Conservation (phyloP, 2,113 vertebrate genomes). For the Symphodus melops region DNA sequence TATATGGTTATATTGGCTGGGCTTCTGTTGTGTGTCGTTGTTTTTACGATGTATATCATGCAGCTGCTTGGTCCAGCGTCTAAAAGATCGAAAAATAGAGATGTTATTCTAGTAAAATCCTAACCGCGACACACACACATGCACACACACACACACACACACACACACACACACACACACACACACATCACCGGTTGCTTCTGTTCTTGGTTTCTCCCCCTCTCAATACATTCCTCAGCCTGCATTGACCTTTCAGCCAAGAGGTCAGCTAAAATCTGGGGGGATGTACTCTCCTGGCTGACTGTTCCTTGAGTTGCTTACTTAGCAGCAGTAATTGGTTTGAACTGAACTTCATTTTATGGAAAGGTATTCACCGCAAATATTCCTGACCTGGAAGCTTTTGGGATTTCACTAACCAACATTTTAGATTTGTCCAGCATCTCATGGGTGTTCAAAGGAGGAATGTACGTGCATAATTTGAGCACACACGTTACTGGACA, state of each 20-base stretch:
- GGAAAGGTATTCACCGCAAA: constrained; percentile 50
- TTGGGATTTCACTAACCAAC: constrained; percentile 36
- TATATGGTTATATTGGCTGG: constrained; percentile 58
- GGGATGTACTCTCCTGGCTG: constrained; percentile 52
- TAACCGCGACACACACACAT: neutral
- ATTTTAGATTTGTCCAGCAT: constrained; percentile 41
- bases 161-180: constrained; percentile 4
- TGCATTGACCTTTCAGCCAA: constrained; percentile 44
- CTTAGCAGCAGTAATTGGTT: constrained; percentile 62
- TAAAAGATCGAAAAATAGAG: constrained; percentile 56
- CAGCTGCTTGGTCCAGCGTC: constrained; percentile 41
- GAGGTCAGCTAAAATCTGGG: constrained; percentile 58
- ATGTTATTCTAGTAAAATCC: constrained; percentile 49
- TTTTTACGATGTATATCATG: constrained; percentile 70
- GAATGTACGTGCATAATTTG: constrained; percentile 15
- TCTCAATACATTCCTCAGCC: constrained; percentile 45
- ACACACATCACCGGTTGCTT: neutral
- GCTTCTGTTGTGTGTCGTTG: constrained; percentile 43
- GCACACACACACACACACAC: neutral
- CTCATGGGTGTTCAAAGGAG: constrained; percentile 8
- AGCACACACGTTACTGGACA: neutral
- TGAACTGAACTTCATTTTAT: constrained; percentile 56
- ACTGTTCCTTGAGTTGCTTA: constrained; percentile 57
- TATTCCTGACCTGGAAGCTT: constrained; percentile 49
- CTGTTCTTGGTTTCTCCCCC: constrained; percentile 22